Conservation (phyloP, 2,888 invertebrate species). For the Parthenolecanium corni region DNA sequence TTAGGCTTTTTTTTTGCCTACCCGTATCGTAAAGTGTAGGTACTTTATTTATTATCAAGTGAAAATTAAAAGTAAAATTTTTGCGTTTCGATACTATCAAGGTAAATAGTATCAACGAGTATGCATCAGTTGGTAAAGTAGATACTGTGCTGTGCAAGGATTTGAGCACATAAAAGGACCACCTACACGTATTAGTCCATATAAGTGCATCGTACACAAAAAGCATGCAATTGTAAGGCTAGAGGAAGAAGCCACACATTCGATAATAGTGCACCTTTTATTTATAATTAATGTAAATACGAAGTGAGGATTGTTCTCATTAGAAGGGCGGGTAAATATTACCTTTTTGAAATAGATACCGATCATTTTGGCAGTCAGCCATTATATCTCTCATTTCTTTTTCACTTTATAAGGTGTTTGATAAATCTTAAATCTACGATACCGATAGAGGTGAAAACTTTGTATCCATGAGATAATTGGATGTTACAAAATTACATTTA, state of each 20-base stretch:
- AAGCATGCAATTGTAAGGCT: constrained; percentile 12
- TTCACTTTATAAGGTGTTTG: constrained; percentile 8
- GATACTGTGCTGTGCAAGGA: background rate
- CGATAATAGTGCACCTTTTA: background rate
- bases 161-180: constrained; percentile 13
- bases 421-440: background rate
- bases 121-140: background rate
- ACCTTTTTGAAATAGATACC: constrained; percentile 21
- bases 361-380: constrained; percentile 26
- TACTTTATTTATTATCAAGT: too few relatives aligned
- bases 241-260: constrained; percentile 14
- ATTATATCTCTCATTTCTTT: constrained; percentile 11
- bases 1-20: too few relatives aligned
- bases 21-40: too few relatives aligned
- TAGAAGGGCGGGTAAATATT: constrained; percentile 25
- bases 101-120: constrained; percentile 12
- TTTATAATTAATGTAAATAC: constrained; percentile 28
- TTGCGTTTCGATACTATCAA: constrained; percentile 10
- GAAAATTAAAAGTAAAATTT: too few relatives aligned
- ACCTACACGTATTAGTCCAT: constrained; percentile 24
- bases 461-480: background rate
- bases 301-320: constrained; percentile 25
- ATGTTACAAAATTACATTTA: background rate
- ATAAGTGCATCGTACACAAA: constrained; percentile 16
- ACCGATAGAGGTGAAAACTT: background rate